Conservation (phyloP, 2,113 vertebrate species). For the Ornithorhynchus anatinus region DNA sequence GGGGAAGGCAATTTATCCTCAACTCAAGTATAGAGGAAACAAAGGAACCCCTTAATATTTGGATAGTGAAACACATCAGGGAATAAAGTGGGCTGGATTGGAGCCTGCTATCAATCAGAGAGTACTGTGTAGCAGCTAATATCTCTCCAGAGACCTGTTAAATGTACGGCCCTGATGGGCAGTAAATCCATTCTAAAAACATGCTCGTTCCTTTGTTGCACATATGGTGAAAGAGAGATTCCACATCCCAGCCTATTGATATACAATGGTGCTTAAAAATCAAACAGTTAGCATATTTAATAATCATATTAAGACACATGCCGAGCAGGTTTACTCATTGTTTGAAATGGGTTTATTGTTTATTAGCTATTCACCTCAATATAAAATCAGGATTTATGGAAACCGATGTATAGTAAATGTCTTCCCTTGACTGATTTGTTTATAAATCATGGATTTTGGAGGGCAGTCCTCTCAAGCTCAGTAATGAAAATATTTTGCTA, state of each 20-base stretch:
- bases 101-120: slow-evolving; percentile 37
- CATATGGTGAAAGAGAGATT: slow-evolving; percentile 15
- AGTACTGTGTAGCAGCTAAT: slow-evolving; percentile 18
- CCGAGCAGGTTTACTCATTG: slow-evolving; percentile 24
- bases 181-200: slow-evolving; percentile 36
- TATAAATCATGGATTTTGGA: neutral
- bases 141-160: slow-evolving; percentile 45
- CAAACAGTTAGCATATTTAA: slow-evolving; percentile 24
- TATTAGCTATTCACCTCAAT: slow-evolving; percentile 33
- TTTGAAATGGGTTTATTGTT: neutral
- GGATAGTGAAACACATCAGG: slow-evolving; percentile 5
- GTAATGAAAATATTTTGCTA: neutral
- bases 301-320: slow-evolving; percentile 30
- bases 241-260: neutral
- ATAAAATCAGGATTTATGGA: neutral
- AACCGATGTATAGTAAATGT: neutral
- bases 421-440: neutral
- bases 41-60: neutral
- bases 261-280: slow-evolving; percentile 6
- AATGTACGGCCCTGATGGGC: slow-evolving; percentile 6
- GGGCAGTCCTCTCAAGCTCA: neutral
- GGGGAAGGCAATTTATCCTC: neutral
- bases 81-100: slow-evolving; percentile 9
- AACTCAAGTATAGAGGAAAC: neutral
- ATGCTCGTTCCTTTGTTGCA: slow-evolving; percentile 40